Conservation (phyloP, 1,140 invertebrate genomes). For the Caenorhabditis remanei region DNA sequence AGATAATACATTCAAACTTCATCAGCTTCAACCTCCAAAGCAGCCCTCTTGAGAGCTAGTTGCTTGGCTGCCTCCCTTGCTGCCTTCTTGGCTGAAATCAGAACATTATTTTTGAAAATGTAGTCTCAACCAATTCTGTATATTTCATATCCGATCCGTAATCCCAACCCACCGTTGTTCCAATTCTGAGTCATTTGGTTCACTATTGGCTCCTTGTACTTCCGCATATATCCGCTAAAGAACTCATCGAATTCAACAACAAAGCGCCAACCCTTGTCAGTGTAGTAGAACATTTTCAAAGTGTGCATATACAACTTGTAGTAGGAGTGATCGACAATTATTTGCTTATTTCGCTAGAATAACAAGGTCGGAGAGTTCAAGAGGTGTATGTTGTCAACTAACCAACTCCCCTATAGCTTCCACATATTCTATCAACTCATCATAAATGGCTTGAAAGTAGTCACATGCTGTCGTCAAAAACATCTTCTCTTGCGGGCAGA, state of each 20-base stretch:
- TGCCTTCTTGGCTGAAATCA: neutral
- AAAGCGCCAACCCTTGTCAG: slow-evolving; percentile 26
- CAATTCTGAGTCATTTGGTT: neutral
- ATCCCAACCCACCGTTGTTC: neutral
- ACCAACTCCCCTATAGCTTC: slow-evolving; percentile 14
- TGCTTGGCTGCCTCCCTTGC: neutral
- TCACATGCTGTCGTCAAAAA: slow-evolving; percentile 38
- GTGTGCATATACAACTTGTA: slow-evolving; percentile 50
- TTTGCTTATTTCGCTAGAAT: slow-evolving; percentile 52
- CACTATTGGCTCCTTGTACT: slow-evolving; percentile 9
- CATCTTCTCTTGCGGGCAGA: slow-evolving; percentile 44
- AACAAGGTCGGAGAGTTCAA: neutral
- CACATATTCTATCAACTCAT: slow-evolving; percentile 21
- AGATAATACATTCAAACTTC: too few relatives aligned
- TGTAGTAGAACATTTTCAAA: slow-evolving; percentile 50
- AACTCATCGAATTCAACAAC: slow-evolving; percentile 30
- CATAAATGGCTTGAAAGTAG: slow-evolving; percentile 23
- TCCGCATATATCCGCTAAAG: slow-evolving; percentile 34
- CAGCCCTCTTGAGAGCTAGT: neutral
- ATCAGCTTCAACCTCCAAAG: too few relatives aligned
- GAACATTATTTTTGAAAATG: neutral
- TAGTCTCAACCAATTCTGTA: neutral
- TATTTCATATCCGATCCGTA: neutral
- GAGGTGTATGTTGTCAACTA: neutral
- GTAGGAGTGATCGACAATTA: slow-evolving; percentile 49